These are phyloP conservation scores for Avahi laniger DNA, from an alignment of 2,797 vertebrate genomes.

Conservation along the genomic window DNA sequence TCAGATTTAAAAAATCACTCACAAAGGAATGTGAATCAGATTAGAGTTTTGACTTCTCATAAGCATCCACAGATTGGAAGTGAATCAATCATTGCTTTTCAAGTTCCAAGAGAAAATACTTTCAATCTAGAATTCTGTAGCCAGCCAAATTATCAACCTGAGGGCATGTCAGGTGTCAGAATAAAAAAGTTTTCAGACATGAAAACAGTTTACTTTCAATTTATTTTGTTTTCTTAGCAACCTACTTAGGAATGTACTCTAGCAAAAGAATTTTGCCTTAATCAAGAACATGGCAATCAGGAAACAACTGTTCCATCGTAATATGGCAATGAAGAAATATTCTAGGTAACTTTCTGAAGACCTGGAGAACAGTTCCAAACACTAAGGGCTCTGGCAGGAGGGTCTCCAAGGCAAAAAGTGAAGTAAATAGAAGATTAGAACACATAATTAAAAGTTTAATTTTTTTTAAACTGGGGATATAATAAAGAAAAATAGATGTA, in stretches of 20 bases:
- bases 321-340: background rate
- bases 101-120: conserved; percentile 15
- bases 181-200: conserved; percentile 10
- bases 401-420: background rate
- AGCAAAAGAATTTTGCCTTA: background rate
- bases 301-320: background rate
- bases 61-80: background rate
- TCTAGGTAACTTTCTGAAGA: background rate
- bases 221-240: background rate
- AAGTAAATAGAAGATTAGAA: background rate
- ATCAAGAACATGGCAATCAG: background rate
- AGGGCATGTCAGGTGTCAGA: background rate
- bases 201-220: background rate
- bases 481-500: background rate
- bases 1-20: background rate
- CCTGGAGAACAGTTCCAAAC: background rate
- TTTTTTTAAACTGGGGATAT: background rate
- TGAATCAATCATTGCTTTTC: background rate
- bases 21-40: background rate
- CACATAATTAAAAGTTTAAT: background rate
- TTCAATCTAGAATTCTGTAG: background rate
- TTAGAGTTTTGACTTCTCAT: background rate
- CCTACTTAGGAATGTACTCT: background rate
- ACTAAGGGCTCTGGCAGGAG: background rate
- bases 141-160: background rate